Conservation (phyloP, 2,888 invertebrate genomes). For the Dryocosmus kuriphilus region DNA sequence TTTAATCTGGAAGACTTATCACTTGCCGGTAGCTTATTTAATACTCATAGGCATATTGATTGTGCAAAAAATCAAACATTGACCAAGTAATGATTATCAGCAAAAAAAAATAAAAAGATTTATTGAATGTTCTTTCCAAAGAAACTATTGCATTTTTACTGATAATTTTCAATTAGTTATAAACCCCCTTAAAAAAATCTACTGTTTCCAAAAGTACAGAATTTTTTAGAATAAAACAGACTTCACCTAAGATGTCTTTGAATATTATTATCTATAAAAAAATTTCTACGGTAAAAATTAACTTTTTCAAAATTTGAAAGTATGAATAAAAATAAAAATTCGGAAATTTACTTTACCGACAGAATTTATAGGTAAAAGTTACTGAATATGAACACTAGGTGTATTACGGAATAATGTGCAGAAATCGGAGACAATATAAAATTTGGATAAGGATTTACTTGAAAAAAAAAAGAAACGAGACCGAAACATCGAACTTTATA, state of each 20-base stretch:
- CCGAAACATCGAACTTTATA: constrained; percentile 13
- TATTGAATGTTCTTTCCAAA: background rate
- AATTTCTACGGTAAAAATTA: background rate
- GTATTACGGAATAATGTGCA: constrained; percentile 1
- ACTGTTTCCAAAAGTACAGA: background rate
- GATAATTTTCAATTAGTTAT: background rate
- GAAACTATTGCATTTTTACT: background rate
- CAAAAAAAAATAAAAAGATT: background rate
- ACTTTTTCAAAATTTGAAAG: background rate
- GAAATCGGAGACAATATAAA: background rate
- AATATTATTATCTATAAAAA: background rate
- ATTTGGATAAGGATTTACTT: background rate
- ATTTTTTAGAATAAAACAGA: background rate
- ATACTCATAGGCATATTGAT: background rate
- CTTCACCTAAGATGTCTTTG: background rate
- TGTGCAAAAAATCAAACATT: background rate
- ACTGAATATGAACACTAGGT: constrained; percentile 14
- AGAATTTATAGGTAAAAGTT: background rate
- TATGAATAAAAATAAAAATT: background rate
- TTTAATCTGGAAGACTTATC: background rate
- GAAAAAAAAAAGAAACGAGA: constrained; percentile 8
- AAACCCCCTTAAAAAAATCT: background rate
- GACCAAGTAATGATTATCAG: background rate
- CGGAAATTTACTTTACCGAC: constrained; percentile 29
- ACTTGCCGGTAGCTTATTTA: background rate